Evolutionary conservation across 2,888 invertebrate species (phyloP).

Genomic region (Enchytraeus crypticus): DNA sequence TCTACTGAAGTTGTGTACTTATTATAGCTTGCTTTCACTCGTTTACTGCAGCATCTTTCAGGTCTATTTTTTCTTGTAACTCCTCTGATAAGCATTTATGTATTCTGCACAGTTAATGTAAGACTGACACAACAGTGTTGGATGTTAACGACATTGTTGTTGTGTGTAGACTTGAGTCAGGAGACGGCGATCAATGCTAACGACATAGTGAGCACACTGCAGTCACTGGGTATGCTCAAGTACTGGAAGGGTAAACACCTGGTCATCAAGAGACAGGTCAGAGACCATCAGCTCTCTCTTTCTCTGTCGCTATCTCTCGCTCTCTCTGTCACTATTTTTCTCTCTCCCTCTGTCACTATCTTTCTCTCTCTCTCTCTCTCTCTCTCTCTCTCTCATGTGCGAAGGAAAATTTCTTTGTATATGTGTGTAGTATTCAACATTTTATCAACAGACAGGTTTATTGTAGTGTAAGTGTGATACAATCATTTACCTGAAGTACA

Average conservation of each 20-base stretch:
- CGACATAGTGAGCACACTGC: slow-evolving; percentile 93
- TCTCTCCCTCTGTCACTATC: neutral
- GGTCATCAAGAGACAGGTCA: slow-evolving; percentile 81
- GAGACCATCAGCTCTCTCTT: too few species aligned
- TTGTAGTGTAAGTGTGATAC: too few species aligned
- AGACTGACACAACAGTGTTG: neutral
- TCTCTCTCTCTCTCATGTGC: too few species aligned
- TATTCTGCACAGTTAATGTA: neutral
- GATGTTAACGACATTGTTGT: neutral
- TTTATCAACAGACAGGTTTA: too few species aligned
- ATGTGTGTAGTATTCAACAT: too few species aligned
- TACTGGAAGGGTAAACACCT: slow-evolving; percentile 99
- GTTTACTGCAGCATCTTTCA: too few species aligned
- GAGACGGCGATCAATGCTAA: slow-evolving; percentile 93
- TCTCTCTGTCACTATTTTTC: neutral
- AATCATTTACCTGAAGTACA: too few species aligned
- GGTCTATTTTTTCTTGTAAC: neutral
- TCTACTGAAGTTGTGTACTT: too few species aligned
- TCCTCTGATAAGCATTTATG: neutral
- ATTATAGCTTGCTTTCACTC: too few species aligned
- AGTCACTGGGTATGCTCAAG: slow-evolving; percentile 92
- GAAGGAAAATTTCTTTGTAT: too few species aligned
- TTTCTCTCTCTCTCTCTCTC: too few species aligned
- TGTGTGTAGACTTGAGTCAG: slow-evolving; percentile 60
- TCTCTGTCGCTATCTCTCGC: too few species aligned